These are phyloP conservation scores for Muscicapa striata DNA, from an alignment of 2,797 vertebrate species.

Conservation along the genomic window DNA sequence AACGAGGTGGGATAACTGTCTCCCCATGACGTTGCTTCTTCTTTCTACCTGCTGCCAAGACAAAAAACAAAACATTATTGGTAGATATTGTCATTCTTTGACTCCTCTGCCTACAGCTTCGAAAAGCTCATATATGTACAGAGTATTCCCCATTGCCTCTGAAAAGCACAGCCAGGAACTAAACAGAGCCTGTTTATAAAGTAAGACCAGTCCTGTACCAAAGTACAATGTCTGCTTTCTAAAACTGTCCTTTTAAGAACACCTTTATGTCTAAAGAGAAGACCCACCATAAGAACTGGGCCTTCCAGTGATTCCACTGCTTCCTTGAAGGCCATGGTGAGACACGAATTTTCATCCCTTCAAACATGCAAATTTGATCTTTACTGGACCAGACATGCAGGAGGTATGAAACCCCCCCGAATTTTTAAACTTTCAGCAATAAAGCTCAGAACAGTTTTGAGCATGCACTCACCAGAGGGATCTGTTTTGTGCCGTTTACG, in stretches of 20 bases:
- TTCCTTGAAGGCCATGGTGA: neutral
- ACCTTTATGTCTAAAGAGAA: neutral
- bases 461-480: conserved; percentile 78
- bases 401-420: neutral
- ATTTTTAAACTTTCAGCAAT: neutral
- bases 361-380: neutral
- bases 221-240: neutral
- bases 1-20: conserved; percentile 90
- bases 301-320: neutral
- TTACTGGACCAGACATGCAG: neutral
- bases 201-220: neutral
- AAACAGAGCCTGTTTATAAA: neutral
- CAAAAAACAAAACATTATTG: neutral
- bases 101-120: neutral
- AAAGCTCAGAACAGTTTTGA: neutral
- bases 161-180: neutral
- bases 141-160: neutral
- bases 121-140: neutral
- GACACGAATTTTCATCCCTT: neutral
- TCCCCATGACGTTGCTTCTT: conserved; percentile 94
- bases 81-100: neutral
- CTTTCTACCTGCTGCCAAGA: conserved; percentile 85
- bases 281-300: neutral
- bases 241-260: neutral
- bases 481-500: conserved; percentile 92